Evolutionary conservation across 2,888 invertebrate genomes (phyloP), one percentile per base, ranked within the genome.

Genomic region (Cheilosia impressa): DNA sequence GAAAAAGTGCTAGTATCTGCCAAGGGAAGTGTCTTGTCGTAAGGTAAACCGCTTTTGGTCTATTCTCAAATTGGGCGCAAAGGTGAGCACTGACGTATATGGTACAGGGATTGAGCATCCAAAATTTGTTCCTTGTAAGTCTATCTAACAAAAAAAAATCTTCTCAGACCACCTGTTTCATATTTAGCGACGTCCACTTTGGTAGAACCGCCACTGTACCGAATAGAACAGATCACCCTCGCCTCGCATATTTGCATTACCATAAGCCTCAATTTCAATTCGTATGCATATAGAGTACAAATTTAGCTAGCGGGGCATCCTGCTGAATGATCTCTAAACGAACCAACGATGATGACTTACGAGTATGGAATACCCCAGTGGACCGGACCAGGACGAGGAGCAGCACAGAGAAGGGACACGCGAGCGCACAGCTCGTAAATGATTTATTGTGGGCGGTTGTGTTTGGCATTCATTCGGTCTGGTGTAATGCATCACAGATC

Each of bases 391-490:
- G 63, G 34, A 55, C 43, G 57, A 68, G 52, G 13, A 52, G 13
- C 24, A 50, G 15, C 43, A 27, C 27, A 47, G 22, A 38, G 34
- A 55, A 66, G 68, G 65, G 53, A 38, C 57, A 52, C 31, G 63
- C 57, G 68, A 57, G 55, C 57, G 10, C 53, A 43, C 45, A 50
- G 41, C 71, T 69, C 80, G 55, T 57, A 77, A 81, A 85, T 81
- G 81, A 85, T 85, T 85, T 85, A 85, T 85, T 66, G 85, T 85
- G 85, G 85, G 85, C 81, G 85, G 81, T 81, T 81, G 76, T 85
- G 72, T 81, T 85, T 85, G 81, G 81, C 81, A 85, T 85, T 81
- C 77, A 81, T 85, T 81, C 81, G 81, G 58, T 63, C 53, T 62
- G 72, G 68, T 77, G 79, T 71, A 80, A 84, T 84, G 80, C 80